phyloP scores from a whole-genome alignment of 2,113 vertebrate species.

The Sapajus apella region DNA sequence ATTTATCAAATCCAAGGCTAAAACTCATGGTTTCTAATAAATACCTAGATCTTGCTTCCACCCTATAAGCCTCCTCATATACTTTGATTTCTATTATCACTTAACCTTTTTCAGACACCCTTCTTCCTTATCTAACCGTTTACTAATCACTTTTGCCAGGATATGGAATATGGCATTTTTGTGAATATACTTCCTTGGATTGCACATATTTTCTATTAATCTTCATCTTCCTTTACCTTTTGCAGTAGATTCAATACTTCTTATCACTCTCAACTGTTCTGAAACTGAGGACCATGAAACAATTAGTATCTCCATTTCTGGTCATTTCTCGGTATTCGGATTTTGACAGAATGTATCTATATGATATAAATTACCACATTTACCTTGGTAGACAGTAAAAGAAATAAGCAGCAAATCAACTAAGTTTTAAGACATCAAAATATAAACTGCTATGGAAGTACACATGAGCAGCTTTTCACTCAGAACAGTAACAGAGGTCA shows the following conservation, averaged over 20 bases:
- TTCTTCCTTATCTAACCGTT: background rate
- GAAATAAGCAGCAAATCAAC: background rate
- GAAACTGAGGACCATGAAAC: background rate
- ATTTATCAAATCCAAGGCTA: background rate
- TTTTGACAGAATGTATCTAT: background rate
- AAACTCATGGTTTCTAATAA: background rate
- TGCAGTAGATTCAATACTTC: background rate
- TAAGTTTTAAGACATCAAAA: background rate
- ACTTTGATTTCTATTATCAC: background rate
- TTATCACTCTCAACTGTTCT: background rate
- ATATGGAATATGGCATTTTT: background rate
- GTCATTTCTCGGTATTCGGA: background rate
- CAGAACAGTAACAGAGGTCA: background rate
- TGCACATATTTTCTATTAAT: background rate
- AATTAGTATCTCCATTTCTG: background rate
- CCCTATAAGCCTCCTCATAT: background rate
- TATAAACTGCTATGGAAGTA: background rate
- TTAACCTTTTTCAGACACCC: background rate
- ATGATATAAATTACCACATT: background rate
- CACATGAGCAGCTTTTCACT: background rate
- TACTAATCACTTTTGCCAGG: background rate
- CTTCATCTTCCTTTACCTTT: background rate
- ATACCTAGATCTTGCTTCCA: background rate
- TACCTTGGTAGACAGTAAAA: background rate
- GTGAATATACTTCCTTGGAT: background rate